Percentiles rank a stretch among this genome's conserved stretches.
These are phyloP conservation scores for Abramis brama DNA, from an alignment of 2,113 vertebrate species.

Conservation along the genomic window DNA sequence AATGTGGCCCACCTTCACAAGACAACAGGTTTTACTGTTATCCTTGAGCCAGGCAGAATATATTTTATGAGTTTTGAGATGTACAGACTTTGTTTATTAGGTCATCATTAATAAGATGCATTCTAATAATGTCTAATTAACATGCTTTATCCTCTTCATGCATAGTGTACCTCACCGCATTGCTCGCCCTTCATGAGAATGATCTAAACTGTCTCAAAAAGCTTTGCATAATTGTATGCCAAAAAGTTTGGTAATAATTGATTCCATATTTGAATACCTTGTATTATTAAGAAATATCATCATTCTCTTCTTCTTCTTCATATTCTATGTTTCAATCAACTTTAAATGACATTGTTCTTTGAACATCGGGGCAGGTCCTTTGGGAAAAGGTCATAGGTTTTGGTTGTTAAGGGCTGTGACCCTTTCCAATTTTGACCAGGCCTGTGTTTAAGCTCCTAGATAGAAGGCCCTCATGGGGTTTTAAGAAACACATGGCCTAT, in stretches of 20 bases:
- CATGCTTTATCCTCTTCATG: conserved; percentile 6
- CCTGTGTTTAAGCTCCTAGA: conserved; percentile 62
- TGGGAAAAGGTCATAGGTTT: conserved; percentile 68
- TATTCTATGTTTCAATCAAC: neutral
- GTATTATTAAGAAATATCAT: neutral
- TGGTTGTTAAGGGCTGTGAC: conserved; percentile 65
- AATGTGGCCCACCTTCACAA: conserved; percentile 8
- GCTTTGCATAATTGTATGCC: neutral
- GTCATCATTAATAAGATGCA: conserved; percentile 14
- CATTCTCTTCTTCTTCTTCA: neutral
- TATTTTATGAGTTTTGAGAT: conserved; percentile 9
- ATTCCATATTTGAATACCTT: neutral
- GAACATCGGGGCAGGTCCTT: conserved; percentile 55
- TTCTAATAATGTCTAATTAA: conserved; percentile 30
- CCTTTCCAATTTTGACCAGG: conserved; percentile 66
- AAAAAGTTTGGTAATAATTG: neutral
- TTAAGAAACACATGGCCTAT: conserved; percentile 64
- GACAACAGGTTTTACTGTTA: neutral
- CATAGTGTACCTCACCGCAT: conserved; percentile 10
- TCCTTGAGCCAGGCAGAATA: neutral
- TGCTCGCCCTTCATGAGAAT: conserved; percentile 4
- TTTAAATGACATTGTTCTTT: conserved; percentile 14
- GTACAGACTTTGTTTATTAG: conserved; percentile 15
- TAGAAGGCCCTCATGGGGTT: conserved; percentile 61
- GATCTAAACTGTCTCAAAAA: conserved; percentile 8